A percentile compares a stretch with the other conserved stretches of the same genome.
phyloP scores from a whole-genome alignment of 2,888 invertebrate species.

The Eupithecia pulchellata region DNA sequence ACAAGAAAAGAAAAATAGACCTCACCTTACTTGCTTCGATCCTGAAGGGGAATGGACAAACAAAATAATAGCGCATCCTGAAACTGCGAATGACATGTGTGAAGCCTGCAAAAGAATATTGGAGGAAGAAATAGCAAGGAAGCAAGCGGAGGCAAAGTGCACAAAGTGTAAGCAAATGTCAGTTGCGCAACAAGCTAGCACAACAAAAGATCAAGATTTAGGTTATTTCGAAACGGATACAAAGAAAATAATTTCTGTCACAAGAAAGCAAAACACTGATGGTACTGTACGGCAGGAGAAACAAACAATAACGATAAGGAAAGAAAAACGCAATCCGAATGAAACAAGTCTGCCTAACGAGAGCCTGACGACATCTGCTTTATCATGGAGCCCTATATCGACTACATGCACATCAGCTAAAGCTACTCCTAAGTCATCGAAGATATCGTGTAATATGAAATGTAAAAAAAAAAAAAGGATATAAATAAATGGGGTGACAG shows the following conservation, averaged over 20 bases:
- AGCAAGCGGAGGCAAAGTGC: background rate
- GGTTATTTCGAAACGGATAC: slow-evolving; percentile 56
- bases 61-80: background rate
- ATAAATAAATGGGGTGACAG: too few species aligned
- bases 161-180: background rate
- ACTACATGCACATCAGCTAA: background rate
- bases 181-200: background rate
- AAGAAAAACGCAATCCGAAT: slow-evolving; percentile 49
- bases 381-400: background rate
- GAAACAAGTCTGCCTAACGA: slow-evolving; percentile 41
- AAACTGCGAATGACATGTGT: slow-evolving; percentile 8
- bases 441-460: background rate
- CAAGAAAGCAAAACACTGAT: slow-evolving; percentile 52
- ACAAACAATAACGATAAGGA: slow-evolving; percentile 50
- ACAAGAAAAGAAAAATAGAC: background rate
- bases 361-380: background rate
- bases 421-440: background rate
- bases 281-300: slow-evolving; percentile 57
- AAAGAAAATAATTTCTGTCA: slow-evolving; percentile 54
- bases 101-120: slow-evolving; percentile 25
- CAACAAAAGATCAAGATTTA: slow-evolving; percentile 37
- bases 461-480: too few species aligned
- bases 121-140: slow-evolving; percentile 5
- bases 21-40: slow-evolving; percentile 2
- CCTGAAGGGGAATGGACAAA: background rate